Conservation (phyloP, 1,140 invertebrate species). For the Asbolus verrucosus region DNA sequence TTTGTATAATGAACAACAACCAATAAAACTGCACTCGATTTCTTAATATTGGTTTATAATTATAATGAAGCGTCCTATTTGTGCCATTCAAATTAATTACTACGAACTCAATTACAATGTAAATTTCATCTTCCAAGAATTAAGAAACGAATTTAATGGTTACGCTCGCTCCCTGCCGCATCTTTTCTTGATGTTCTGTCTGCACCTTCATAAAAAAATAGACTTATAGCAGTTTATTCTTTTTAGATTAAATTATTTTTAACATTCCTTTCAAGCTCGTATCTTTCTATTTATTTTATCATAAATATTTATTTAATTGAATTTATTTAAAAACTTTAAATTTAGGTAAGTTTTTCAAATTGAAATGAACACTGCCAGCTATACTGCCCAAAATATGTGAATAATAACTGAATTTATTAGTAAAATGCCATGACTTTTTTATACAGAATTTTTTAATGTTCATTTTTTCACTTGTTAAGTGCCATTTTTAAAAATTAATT, state of each 20-base stretch:
- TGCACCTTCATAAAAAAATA: too few species aligned
- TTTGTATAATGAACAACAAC: too few species aligned
- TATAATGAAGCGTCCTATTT: too few species aligned
- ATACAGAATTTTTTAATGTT: slow-evolving; percentile 14
- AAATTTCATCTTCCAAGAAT: too few species aligned
- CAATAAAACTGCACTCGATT: too few species aligned
- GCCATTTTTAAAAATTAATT: slow-evolving; percentile 18
- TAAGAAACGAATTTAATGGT: too few species aligned
- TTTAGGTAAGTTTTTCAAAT: slow-evolving; percentile 10
- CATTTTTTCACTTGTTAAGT: slow-evolving; percentile 13
- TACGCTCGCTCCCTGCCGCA: background rate
- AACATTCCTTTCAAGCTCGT: slow-evolving; percentile 33
- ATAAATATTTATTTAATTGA: slow-evolving; percentile 10
- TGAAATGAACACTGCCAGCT: slow-evolving; percentile 31
- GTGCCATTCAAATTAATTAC: slow-evolving; percentile 39
- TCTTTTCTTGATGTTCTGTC: too few species aligned
- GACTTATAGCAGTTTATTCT: slow-evolving; percentile 13
- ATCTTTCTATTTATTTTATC: slow-evolving; percentile 33
- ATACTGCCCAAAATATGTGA: slow-evolving; percentile 27
- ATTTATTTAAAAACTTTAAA: background rate
- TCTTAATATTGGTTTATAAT: too few species aligned
- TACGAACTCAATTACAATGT: too few species aligned
- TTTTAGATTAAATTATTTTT: slow-evolving; percentile 28
- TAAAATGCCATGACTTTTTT: slow-evolving; percentile 35
- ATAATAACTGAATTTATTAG: slow-evolving; percentile 12